Evolutionary conservation across 92 coral and sea anemone genomes (phyloP), one percentile per base, ranked within the genome.

Genomic region (Plumapathes pennacea): DNA sequence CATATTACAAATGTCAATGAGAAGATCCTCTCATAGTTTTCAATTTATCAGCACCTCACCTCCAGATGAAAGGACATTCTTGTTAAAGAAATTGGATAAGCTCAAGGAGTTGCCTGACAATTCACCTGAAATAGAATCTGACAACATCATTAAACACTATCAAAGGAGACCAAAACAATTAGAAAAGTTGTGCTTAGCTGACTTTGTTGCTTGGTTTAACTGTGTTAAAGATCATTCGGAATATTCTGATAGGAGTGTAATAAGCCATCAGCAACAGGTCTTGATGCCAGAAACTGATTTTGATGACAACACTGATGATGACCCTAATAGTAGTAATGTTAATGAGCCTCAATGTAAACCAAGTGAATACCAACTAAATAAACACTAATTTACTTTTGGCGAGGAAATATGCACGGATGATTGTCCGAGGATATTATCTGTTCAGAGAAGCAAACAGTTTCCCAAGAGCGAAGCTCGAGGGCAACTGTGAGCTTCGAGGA

Each of bases 161-260:
- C 82, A 74, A 27, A 73, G 87, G 41, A 37, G 76, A 65, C 87
- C 82, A 17, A 55, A 31, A 22, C 21, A 57, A 42, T 51, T 54
- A 41, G 66, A 77, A 60, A 46, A 61, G 23, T 25, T 77, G 27
- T 77, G 84, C 31, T 44, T 77, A 40, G 84, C 85, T 70, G 79
- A 72, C 45, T 80, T 80, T 80, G 82, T 48, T 73, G 86, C 82
- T 4, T 80, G 69, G 86, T 80, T 25, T 28, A 64, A 80, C 58
- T 80, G 70, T 32, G 69, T 76, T 27, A 66, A 41, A 50, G 58
- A 51, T 51, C 44, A 66, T 21, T 19, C 46, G 19, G 50, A 57
- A 18, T 11, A 39, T 25, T 23, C 18, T 19, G 15, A 34, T 24
- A 38, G 36, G 34, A n/a, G n/a, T n/a, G n/a, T n/a, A n/a, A n/a